Conservation (phyloP, 2,113 vertebrate species). For the Charadrius vociferus region DNA sequence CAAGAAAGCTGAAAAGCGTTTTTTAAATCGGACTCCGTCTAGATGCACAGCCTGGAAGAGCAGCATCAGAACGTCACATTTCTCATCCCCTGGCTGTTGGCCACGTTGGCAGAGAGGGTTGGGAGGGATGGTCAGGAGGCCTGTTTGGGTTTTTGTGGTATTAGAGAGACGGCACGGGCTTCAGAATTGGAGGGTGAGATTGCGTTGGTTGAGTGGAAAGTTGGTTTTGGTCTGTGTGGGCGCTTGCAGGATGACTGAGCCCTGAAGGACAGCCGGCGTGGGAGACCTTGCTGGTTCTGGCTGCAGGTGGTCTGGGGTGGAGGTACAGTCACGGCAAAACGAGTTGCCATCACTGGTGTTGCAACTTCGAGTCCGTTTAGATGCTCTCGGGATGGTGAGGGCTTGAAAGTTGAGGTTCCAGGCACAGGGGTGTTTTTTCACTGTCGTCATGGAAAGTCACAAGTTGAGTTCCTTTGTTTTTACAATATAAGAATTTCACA, state of each 20-base stretch:
- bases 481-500: fast-evolving
- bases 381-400: not conserved
- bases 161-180: not conserved
- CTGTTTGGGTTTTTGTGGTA: not conserved
- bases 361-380: not conserved
- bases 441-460: fast-evolving
- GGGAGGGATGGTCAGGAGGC: not conserved
- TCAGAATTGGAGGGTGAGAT: not conserved
- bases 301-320: not conserved
- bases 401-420: not conserved
- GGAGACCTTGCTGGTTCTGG: no score
- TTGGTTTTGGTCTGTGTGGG: not conserved
- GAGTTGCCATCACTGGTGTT: fast-evolving
- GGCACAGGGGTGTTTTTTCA: not conserved
- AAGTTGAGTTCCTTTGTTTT: not conserved
- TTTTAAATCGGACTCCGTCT: not conserved
- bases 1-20: not conserved
- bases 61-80: not conserved
- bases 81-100: not conserved
- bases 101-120: not conserved
- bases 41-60: not conserved
- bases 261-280: fast-evolving
- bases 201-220: not conserved
- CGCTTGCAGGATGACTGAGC: no score
- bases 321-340: fast-evolving